Conservation (phyloP, 2,113 vertebrate genomes). For the Cyphomyrus plagiostoma region DNA sequence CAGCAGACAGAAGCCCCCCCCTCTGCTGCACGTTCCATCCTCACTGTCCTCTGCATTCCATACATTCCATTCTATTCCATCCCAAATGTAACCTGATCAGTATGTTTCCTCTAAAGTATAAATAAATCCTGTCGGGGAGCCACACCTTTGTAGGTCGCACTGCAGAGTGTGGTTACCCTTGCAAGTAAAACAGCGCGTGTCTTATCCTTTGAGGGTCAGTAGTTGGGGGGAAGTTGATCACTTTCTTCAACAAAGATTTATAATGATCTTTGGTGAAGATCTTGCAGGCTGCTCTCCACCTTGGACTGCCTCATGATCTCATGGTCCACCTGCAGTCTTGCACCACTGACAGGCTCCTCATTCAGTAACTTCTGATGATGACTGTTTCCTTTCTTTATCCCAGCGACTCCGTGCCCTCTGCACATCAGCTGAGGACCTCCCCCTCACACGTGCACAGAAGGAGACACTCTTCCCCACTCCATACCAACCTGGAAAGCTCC, state of each 20-base stretch:
- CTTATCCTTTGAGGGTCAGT: too few species aligned
- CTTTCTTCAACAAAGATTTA: background rate
- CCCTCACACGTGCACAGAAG: conserved; percentile 36
- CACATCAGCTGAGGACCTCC: conserved; percentile 52
- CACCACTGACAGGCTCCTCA: background rate
- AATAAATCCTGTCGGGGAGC: too few species aligned
- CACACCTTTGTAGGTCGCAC: too few species aligned
- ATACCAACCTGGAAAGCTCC: conserved; percentile 12
- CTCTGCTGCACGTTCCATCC: too few species aligned
- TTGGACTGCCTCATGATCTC: background rate
- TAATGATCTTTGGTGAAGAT: background rate
- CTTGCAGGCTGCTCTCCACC: background rate
- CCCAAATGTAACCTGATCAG: too few species aligned
- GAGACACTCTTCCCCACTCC: conserved; percentile 27
- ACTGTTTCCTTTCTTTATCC: conserved; percentile 6
- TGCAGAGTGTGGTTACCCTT: too few species aligned
- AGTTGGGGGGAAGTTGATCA: too few species aligned
- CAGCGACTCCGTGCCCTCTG: conserved; percentile 57
- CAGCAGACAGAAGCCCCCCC: too few species aligned
- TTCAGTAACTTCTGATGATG: background rate
- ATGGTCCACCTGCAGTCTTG: background rate
- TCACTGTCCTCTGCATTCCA: too few species aligned
- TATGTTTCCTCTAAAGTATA: too few species aligned
- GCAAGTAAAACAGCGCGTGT: too few species aligned
- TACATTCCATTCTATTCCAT: too few species aligned